A percentile compares a stretch with the other conserved stretches of the same genome.
Evolutionary conservation across 2,113 vertebrate species (phyloP).

Genomic region (Cichladusa arquata): DNA sequence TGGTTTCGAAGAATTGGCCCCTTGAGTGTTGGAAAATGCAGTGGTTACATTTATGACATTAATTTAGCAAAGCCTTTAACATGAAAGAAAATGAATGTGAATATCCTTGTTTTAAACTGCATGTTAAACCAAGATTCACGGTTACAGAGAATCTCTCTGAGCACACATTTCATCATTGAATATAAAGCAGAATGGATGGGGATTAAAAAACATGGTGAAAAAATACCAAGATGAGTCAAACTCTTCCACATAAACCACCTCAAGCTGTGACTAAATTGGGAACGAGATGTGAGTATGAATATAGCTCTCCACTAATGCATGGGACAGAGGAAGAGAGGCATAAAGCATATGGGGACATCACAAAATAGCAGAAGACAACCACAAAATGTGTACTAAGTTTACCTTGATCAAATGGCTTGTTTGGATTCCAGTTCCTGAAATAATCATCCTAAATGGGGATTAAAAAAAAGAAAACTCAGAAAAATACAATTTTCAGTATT

Average conservation of each 20-base stretch:
- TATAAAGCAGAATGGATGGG: neutral
- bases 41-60: neutral
- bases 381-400: conserved; percentile 2
- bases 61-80: neutral
- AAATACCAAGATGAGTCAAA: conserved; percentile 1
- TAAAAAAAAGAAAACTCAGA: neutral
- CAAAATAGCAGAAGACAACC: neutral
- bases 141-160: neutral
- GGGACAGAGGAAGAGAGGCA: neutral
- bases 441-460: conserved; percentile 78
- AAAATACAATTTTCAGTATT: neutral
- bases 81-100: neutral
- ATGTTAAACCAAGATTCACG: neutral
- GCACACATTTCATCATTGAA: neutral
- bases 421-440: conserved; percentile 85
- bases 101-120: neutral
- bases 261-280: neutral
- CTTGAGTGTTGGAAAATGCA: neutral
- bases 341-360: neutral
- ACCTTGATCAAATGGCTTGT: conserved; percentile 85
- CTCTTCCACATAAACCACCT: neutral
- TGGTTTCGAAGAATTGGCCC: neutral
- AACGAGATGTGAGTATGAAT: neutral
- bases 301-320: neutral
- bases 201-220: neutral